Base-by-base conservation (phyloP, 1,140 invertebrate species). In the Leptopilina clavipes region DNA sequence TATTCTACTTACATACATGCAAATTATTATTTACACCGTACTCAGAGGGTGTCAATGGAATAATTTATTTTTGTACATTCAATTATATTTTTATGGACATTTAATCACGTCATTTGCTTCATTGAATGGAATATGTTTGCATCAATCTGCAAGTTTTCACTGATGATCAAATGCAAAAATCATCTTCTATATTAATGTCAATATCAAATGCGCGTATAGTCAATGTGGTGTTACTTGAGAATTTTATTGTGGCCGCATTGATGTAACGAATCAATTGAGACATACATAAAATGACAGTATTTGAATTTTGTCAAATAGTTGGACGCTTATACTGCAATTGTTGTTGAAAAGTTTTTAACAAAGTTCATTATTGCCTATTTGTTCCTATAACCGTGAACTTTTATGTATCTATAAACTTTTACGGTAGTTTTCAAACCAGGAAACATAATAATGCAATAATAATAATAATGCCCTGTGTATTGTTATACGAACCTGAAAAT, bases 361-460 rank as follows among this genome's bases (percentile, higher is more conserved):
- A 52, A 52, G 48, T 52, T 52, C 48, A n/a, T 52, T 14, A 22
- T 25, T 65, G 22, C 14, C 22, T 59, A 59, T 52, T 52, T 52
- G 48, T 52, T 52, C 48, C 48, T 17, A 52, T 52, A 52, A 52
- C 14, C 48, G 48, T 52, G 48, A 52, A 52, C 48, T 52, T 52
- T 52, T 52, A 17, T 17, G 48, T 52, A n/a, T 52, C 48, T 17
- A 52, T 52, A 65, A 65, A 65, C 19, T 65, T 65, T 65, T 25
- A 65, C 22, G 19, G 12, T 65, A 25, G 56, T 65, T 65, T 14
- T 11, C 22, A 65, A 25, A 65, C 56, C 56, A 19, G 19, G 22
- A 31, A 65, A 65, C 22, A 25, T 65, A 65, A 65, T 65, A 31
- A 65, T 31, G 11, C 2, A 65, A 65, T 31, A 19, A 65, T 52